Base-by-base conservation (phyloP, 2,888 invertebrate genomes). In the Megamerina dolium region DNA sequence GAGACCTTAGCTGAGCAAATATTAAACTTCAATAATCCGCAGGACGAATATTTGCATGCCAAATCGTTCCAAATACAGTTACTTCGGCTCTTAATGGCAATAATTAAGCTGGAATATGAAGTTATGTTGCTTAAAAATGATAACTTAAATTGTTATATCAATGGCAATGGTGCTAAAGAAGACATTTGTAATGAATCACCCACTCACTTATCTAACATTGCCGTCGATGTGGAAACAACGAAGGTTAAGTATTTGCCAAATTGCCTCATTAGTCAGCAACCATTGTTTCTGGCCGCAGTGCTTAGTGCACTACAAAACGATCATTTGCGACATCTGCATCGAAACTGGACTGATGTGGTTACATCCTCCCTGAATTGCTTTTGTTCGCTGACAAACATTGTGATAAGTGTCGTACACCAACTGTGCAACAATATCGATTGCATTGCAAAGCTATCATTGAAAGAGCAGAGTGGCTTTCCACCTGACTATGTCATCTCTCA, bases 331-430 rank as follows among this genome's bases (percentile, higher is more conserved):
- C 81, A 83, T 59, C 68, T 87, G 51, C 91, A 91, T 66, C 82
- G 83, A 50, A 84, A 86, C 59, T 91, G 90, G 89, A 79, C 89
- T 23, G 81, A 84, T 48, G 76, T 90, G 66, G 80, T 90, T 8
- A 85, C 87, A 2, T 81, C 84, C 18, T 82, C 87, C 41, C 72
- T 91, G 29, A 90, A 88, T 9, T 89, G 85, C 66, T 81, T 89
- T 66, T 83, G 82, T 30, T 83, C 86, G 9, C 72, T 90, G 12
- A 83, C 87, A 16, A 82, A 83, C 53, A 81, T 89, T 42, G 82
- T 86, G 0, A 80, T 87, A 35, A 82, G 82, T 52, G 83, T 88
- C 2, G 82, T 87, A 31, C 83, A 85, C 57, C 88, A 89, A 61
- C 72, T 91, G 39, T 71, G 71, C 54, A 64, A 59, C 41, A 89